Evolutionary conservation across 2,113 vertebrate genomes (phyloP), one percentile per base, ranked within the genome.

Genomic region (Cebidichthys violaceus): DNA sequence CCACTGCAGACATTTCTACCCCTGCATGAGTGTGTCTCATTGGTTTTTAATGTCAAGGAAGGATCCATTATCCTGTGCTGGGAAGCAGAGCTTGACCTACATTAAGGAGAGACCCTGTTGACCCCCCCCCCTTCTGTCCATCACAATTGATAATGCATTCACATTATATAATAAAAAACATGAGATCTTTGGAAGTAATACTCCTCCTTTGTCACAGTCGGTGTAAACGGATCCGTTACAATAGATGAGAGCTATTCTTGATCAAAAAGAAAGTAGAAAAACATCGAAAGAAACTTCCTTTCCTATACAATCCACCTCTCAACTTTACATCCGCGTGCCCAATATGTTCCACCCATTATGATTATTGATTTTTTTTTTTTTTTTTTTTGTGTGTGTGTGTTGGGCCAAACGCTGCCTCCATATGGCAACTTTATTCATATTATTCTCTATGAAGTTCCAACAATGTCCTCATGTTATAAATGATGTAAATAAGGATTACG

Each of bases 1-100:
- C 24, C 2, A 50, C 60, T 80, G 50, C 33, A 73, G 39, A 68
- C 31, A 59, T 61, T 41, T 52, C 57, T 35, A 31, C 31, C 41
- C 41, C 61, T 65, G 13, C 43, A 27, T 54, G 37, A 22, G 14
- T 55, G 59, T 43, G 15, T 74, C 62, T 69, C 54, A 74, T 33
- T 66, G 61, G 54, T 43, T 79, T 72, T 52, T 45, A 54, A 68
- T 61, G 70, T 73, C 61, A 68, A 27, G 9, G 52, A 62, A 67
- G 41, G 60, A 68, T 70, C 45, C 57, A 57, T 82, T 71, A 66
- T 47, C 47, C 17, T 37, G 22, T 45, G 27, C 45, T 70, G 24
- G 55, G 65, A 69, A 61, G 43, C 13, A 54, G 27, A 82, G 50
- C 55, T 59, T 52, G 54, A 70, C 66, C 72, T 37, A 76, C 37